Evolutionary conservation across 1,140 invertebrate species (phyloP), one percentile per base, ranked within the genome.

Genomic region (Zelostemma sp.): DNA sequence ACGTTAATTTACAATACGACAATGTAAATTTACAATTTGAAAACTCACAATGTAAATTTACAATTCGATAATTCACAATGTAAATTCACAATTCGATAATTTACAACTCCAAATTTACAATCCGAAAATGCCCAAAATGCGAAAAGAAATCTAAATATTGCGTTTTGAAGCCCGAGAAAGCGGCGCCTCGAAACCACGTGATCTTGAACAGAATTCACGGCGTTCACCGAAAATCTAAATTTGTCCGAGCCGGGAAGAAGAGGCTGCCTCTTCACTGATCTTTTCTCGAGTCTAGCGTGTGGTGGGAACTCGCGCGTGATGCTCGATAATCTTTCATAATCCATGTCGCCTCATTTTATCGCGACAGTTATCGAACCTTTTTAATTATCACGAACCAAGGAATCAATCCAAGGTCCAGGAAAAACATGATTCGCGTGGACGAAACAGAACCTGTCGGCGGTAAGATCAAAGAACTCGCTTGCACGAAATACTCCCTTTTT

Each of bases 361-460:
- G 49, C 19, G 47, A 18, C 14, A 14, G 15, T 16, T 17, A 31
- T 17, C 43, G 12, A 54, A 14, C 12, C 9, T 6, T 35, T 50
- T 33, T 28, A 9, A n/a, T 35, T 35, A 5, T n/a, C 33, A 6
- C n/a, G 6, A n/a, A 35, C 2, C 5, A n/a, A 35, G 33, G 5
- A 35, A 2, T 35, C n/a, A n/a, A 11, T 6, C 11, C 6, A 35
- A 35, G 2, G 33, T n/a, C 11, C 46, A 15, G 35, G 33, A 6
- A 78, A 28, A 8, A 69, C 33, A 94, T 94, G 93, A 94, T 95
- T 83, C 91, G 91, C 79, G 93, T 95, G 47, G 93, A 95, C 85
- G 93, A 95, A 80, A 90, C 89, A 71, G 93, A 95, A 83, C 93
- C 93, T 66, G 89, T 94, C 71, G 93, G 93, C 86, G 93, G 93